These are phyloP conservation scores for Palythoa caribaeorum DNA, from an alignment of 92 coral and sea anemone genomes.

Conservation along the genomic window DNA sequence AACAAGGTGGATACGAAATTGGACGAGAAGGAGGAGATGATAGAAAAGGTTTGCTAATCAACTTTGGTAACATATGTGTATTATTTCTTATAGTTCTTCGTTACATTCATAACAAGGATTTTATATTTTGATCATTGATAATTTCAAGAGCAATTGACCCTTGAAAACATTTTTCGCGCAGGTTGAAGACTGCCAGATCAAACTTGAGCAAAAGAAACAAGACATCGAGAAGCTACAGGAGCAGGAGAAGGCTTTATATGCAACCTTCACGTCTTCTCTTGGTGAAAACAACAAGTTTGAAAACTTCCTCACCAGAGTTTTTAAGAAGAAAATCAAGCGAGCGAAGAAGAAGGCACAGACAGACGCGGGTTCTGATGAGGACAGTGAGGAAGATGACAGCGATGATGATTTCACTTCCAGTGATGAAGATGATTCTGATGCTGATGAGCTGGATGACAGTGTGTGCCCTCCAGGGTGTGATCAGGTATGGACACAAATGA, in stretches of 20 bases:
- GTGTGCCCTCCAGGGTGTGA: slow-evolving; percentile 99
- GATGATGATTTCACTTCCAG: slow-evolving; percentile 97
- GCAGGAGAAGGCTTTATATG: slow-evolving; percentile 90
- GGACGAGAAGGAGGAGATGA: slow-evolving; percentile 94
- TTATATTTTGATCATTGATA: neutral
- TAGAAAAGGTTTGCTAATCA: slow-evolving; percentile 81
- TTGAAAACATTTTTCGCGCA: neutral
- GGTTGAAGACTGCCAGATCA: slow-evolving; percentile 97
- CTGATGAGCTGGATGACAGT: slow-evolving; percentile 94
- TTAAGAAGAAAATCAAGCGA: slow-evolving; percentile 96
- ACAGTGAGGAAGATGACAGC: slow-evolving; percentile 97
- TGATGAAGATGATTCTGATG: slow-evolving; percentile 96
- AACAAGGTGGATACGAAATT: slow-evolving; percentile 93
- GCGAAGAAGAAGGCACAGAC: slow-evolving; percentile 95
- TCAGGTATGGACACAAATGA: slow-evolving; percentile 64
- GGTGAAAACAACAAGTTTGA: slow-evolving; percentile 99
- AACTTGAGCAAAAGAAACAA: slow-evolving; percentile 89
- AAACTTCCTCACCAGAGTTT: slow-evolving; percentile 90
- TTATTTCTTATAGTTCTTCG: neutral
- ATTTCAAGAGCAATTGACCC: neutral
- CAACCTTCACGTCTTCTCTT: slow-evolving; percentile 87
- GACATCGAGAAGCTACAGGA: slow-evolving; percentile 95
- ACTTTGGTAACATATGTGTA: neutral
- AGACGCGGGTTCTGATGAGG: slow-evolving; percentile 96
- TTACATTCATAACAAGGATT: neutral